Base-by-base conservation (phyloP, 2,888 invertebrate species). In the Trypoxylon attenuatum region DNA sequence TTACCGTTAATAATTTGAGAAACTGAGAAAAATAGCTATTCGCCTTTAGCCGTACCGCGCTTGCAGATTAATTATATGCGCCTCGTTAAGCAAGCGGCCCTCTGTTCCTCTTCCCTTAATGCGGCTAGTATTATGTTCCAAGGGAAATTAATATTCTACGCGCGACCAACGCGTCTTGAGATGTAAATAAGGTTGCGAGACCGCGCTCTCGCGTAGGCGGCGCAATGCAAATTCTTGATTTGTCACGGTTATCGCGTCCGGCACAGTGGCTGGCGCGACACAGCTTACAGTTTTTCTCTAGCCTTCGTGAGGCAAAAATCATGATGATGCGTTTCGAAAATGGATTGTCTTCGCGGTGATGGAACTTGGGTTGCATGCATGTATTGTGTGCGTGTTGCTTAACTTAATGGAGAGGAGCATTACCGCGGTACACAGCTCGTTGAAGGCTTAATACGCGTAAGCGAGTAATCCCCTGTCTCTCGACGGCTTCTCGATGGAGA, bases 371-470 rank as follows among this genome's bases (percentile, higher is more conserved):
- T 19, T 6, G n/a, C 2, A 1, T 5, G 42, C 41, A 8, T 19
- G 27, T 6, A 5, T 10, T 23, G 22, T 27, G 22, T 52, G 47
- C 43, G 47, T 51, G 47, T 47, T 60, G 49, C 67, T 56, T 52
- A 38, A 45, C 56, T 60, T 63, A 71, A 73, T 63, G 60, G 62
- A 60, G 57, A 45, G 38, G 41, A n/a, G 58, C 53, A 19, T 56
- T 71, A 53, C 75, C 51, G 50, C 54, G 43, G 46, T 54, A 13
- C 51, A 59, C 47, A 68, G 69, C 72, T 72, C 69, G 73, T 65
- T 69, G 65, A 74, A 66, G 66, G 69, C 69, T 76, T 66, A 69
- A 76, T 73, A 76, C 69, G 65, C 69, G 52, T 58, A 61, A 73
- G 63, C 69, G 69, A 66, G 38, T 76, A 69, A 72, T 65, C 64